Evolutionary conservation across 2,113 vertebrate species (phyloP).

Genomic region (Rhabdornis inornatus): DNA sequence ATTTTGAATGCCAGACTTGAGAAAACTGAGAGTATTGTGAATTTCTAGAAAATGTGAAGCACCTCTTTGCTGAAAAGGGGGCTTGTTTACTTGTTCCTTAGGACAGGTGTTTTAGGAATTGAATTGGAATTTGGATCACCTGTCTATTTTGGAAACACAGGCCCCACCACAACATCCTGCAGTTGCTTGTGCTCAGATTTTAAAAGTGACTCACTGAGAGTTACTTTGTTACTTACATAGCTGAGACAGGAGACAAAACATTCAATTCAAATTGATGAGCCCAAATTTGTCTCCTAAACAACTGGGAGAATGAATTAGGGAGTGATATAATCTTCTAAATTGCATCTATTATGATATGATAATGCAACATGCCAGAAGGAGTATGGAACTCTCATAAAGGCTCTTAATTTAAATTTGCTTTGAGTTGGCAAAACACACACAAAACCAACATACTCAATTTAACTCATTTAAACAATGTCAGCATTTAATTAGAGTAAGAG

Average conservation of each 20-base stretch:
- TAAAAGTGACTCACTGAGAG: neutral
- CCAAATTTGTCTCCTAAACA: neutral
- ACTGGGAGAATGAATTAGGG: neutral
- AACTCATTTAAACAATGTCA: neutral
- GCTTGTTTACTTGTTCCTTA: neutral
- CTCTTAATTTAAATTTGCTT: conserved; percentile 41
- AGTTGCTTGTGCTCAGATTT: neutral
- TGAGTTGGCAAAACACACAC: neutral
- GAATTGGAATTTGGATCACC: neutral
- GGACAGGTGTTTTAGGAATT: neutral
- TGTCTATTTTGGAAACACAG: neutral
- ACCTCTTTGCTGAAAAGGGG: neutral
- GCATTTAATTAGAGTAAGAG: conserved; percentile 37
- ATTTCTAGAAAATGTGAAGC: neutral
- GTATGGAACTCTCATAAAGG: neutral
- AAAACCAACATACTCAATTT: neutral
- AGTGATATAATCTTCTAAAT: conserved; percentile 3
- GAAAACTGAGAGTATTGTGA: neutral
- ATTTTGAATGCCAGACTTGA: neutral
- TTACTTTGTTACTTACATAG: neutral
- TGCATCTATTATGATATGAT: conserved; percentile 11
- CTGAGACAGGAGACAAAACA: neutral
- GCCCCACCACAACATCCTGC: neutral
- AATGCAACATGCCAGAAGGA: conserved; percentile 3
- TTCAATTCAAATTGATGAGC: neutral